Conservation (phyloP, 2,888 invertebrate genomes). For the Scaptodrosophila latifasciaeformis region DNA sequence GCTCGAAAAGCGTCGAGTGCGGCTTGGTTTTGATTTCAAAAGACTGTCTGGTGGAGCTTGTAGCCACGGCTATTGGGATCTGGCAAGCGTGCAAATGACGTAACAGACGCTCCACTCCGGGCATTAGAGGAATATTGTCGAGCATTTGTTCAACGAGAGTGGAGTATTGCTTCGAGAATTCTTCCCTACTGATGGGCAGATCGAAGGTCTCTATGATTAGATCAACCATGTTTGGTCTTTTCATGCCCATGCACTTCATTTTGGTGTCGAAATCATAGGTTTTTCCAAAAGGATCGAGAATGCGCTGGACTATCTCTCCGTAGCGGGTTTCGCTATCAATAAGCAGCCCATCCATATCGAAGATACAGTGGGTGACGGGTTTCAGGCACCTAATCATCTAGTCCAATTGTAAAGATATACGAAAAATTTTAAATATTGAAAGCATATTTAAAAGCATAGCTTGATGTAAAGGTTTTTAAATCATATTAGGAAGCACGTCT, state of each 20-base stretch:
- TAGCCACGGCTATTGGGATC: constrained; percentile 89
- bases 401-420: too few relatives aligned
- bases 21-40: constrained; percentile 80
- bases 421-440: too few relatives aligned
- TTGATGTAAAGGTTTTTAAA: too few relatives aligned
- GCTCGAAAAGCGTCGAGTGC: constrained; percentile 79
- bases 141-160: constrained; percentile 75
- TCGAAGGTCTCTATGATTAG: constrained; percentile 77
- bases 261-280: constrained; percentile 85
- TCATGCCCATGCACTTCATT: constrained; percentile 80
- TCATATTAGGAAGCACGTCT: too few relatives aligned
- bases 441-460: too few relatives aligned
- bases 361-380: constrained; percentile 43
- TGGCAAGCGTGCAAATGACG: constrained; percentile 82
- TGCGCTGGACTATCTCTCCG: constrained; percentile 80
- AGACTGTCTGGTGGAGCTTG: constrained; percentile 83
- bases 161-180: constrained; percentile 76
- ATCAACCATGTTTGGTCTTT: constrained; percentile 77
- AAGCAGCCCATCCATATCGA: constrained; percentile 49
- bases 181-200: constrained; percentile 79
- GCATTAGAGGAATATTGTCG: constrained; percentile 78
- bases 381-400: too few relatives aligned
- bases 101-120: constrained; percentile 85
- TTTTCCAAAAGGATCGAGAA: constrained; percentile 81
- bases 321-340: constrained; percentile 86